Evolutionary conservation across 53 echinoderm and acorn worm species (phyloP).

Genomic region (Stichopus horrens): DNA sequence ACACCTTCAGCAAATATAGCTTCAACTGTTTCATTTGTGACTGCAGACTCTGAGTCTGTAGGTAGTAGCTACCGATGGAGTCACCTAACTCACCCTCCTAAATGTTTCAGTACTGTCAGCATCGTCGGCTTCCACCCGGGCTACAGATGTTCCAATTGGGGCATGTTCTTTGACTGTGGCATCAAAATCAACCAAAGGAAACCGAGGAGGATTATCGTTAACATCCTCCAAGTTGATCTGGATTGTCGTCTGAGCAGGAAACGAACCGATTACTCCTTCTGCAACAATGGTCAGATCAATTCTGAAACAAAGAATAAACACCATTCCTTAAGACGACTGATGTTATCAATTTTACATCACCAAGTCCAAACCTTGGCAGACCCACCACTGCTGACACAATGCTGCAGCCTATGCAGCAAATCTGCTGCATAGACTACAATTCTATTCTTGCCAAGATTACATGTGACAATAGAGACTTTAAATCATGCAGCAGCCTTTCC

Average conservation of each 20-base stretch:
- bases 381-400: too few species aligned
- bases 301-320: not conserved
- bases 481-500: too few species aligned
- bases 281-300: conserved; percentile 41
- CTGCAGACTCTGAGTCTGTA: too few species aligned
- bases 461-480: too few species aligned
- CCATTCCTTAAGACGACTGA: not conserved
- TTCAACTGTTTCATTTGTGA: too few species aligned
- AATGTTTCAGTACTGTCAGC: conserved; percentile 53
- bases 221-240: conserved; percentile 58
- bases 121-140: conserved; percentile 62
- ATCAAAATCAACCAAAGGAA: conserved; percentile 62
- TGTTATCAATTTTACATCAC: not conserved
- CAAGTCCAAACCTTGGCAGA: too few species aligned
- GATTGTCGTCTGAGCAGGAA: conserved; percentile 31
- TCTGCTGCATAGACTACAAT: too few species aligned
- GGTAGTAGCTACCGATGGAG: too few species aligned
- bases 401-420: too few species aligned
- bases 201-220: conserved; percentile 78
- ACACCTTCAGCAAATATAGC: too few species aligned
- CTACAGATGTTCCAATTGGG: conserved; percentile 35
- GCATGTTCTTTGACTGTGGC: conserved; percentile 61
- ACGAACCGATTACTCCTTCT: conserved; percentile 26
- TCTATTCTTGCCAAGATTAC: too few species aligned
- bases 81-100: conserved; percentile 45